Evolutionary conservation across 1,140 invertebrate genomes (phyloP), one percentile per base, ranked within the genome.

Genomic region (Samia ricini): DNA sequence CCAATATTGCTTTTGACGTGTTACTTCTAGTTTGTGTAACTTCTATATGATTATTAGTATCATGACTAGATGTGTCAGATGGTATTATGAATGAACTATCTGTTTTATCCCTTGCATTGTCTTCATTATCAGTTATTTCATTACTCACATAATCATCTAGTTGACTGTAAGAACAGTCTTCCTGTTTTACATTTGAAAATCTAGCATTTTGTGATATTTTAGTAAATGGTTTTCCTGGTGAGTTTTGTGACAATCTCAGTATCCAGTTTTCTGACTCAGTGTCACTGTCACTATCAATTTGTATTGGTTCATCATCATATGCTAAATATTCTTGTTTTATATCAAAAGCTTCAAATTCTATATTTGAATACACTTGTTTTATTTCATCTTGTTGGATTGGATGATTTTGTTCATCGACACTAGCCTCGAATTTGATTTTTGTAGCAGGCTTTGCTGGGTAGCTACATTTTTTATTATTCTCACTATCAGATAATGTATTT

Each of bases 201-300:
- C 70, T 67, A 56, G 49, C 59, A n/a, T 68, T 57, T 51, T 55
- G 36, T 15, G 12, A 66, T 42, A 0, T 62, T 64, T 72, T 85
- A 29, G 55, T 74, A 48, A 76, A 77, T 55, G 83, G 70, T 61
- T 87, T 87, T 24, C 76, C 74, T 33, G 84, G 83, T 22, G 83
- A 88, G 64, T 71, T 86, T 70, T 89, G 84, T 12, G 87, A 89
- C 12, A 88, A 61, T 60, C 81, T 73, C 20, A 77, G 26, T 23
- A 68, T 72, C 82, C 84, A 87, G 24, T 85, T 72, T 56, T 86
- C 81, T 63, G 82, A 82, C 64, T 86, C 85, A 72, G 71, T 79
- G 60, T 88, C 85, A 79, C 80, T 85, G 51, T 88, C 85, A 77
- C 84, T 87, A 49, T 81, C 80, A 64, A 87, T 75, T 70, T 74